Percentiles rank a stretch among this genome's conserved stretches.
These are phyloP conservation scores for Phoebastria nigripes DNA, from an alignment of 2,797 vertebrate species.

Conservation along the genomic window DNA sequence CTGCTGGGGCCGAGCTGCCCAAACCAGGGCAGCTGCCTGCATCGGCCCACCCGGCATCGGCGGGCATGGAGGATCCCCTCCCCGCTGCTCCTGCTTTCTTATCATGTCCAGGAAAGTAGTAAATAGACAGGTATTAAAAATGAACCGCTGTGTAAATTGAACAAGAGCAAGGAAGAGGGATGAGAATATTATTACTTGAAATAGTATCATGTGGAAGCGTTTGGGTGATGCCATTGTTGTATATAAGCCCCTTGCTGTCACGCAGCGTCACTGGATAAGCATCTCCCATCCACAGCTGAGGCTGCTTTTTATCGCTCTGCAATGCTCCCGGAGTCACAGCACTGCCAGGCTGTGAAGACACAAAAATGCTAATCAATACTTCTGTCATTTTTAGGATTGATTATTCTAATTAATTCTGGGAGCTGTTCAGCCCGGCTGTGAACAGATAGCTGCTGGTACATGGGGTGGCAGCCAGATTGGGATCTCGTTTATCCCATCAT, in stretches of 20 bases:
- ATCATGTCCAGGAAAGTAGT: neutral
- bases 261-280: neutral
- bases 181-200: neutral
- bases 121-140: neutral
- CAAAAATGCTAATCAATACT: neutral
- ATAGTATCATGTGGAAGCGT: rapidly evolving
- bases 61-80: rapidly evolving
- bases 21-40: neutral
- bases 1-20: neutral
- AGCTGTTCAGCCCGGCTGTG: neutral
- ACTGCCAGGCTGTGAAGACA: neutral
- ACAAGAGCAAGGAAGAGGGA: neutral
- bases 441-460: neutral
- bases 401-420: neutral
- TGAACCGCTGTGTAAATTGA: neutral
- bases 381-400: neutral
- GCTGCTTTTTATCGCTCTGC: neutral
- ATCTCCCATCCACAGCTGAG: neutral
- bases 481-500: neutral
- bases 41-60: rapidly evolving
- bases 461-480: rapidly evolving
- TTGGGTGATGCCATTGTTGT: neutral
- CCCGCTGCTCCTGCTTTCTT: neutral
- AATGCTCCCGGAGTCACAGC: neutral
- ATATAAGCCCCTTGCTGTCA: neutral